Evolutionary conservation across 2,113 vertebrate genomes (phyloP).

Genomic region (Malurus cyaneus): DNA sequence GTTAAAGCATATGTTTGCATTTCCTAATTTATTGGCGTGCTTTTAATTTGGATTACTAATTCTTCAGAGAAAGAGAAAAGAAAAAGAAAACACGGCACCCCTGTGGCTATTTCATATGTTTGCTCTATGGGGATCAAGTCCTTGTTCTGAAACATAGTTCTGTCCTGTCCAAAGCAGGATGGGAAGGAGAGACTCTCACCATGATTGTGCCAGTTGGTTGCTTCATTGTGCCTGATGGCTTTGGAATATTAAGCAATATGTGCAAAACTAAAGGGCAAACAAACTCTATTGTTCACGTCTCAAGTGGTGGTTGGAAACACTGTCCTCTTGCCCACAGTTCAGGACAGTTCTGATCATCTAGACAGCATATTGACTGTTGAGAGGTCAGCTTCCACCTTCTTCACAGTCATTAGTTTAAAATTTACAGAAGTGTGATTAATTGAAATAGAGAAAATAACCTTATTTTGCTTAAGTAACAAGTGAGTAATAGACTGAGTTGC

Average conservation of each 20-base stretch:
- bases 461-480: not conserved
- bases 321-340: not conserved
- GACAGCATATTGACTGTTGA: not conserved
- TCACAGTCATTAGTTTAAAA: not conserved
- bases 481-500: not conserved
- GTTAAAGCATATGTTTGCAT: constrained; percentile 39
- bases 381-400: not conserved
- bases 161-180: not conserved
- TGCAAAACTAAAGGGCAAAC: not conserved
- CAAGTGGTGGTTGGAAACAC: not conserved
- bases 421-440: not conserved
- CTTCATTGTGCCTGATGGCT: constrained; percentile 2
- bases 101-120: constrained; percentile 12
- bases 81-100: constrained; percentile 22
- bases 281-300: not conserved
- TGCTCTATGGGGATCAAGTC: not conserved
- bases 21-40: constrained; percentile 43
- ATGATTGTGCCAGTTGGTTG: not conserved
- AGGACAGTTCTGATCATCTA: not conserved
- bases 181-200: not conserved
- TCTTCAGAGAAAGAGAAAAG: constrained; percentile 15
- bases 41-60: constrained; percentile 28
- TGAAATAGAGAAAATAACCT: not conserved
- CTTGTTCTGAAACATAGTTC: not conserved
- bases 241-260: constrained; percentile 17